Evolutionary conservation across 2,888 invertebrate genomes (phyloP), one percentile per base, ranked within the genome.

Genomic region (Drosophila parthenogenetica): DNA sequence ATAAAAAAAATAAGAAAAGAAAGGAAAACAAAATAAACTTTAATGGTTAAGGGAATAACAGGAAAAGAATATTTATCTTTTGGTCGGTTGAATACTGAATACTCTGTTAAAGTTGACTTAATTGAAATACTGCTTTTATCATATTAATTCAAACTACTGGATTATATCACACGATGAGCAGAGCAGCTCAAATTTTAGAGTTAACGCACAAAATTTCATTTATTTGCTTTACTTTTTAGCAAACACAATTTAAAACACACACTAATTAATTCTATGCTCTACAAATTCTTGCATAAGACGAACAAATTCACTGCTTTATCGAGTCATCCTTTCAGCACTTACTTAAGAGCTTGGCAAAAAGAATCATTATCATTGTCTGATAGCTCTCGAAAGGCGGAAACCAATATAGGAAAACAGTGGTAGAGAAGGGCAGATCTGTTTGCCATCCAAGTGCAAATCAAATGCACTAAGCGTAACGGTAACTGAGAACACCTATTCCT

Each of bases 391-490:
- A 16, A 50, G 25, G 53, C 37, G n/a, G 2, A 45, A 19, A 10
- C 10, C 7, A n/a, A n/a, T n/a, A n/a, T n/a, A 8, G 22, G 22
- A 46, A 46, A n/a, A 7, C 3, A 5, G 16, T n/a, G 13, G 32
- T 25, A 13, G 7, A 10, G 11, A 19, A 8, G 16, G 13, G n/a
- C 35, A 13, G 19, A 40, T 10, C 16, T 45, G 71, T 58, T 69
- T 73, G 60, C 73, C 76, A 48, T 5, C 39, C 57, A 64, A 81
- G 77, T 79, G 77, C 68, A 83, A 77, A 72, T 80, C 80, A 73
- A 80, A 84, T 78, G 84, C 85, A 80, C 71, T 80, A 66, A 82
- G 82, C 85, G 82, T 40, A 77, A 82, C 85, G 82, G 85, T 84
- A 84, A 84, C 81, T 73, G 81, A 83, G 83, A 69, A 62, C 50